Conservation (phyloP, 2,113 vertebrate genomes). For the Lepus timidus region DNA sequence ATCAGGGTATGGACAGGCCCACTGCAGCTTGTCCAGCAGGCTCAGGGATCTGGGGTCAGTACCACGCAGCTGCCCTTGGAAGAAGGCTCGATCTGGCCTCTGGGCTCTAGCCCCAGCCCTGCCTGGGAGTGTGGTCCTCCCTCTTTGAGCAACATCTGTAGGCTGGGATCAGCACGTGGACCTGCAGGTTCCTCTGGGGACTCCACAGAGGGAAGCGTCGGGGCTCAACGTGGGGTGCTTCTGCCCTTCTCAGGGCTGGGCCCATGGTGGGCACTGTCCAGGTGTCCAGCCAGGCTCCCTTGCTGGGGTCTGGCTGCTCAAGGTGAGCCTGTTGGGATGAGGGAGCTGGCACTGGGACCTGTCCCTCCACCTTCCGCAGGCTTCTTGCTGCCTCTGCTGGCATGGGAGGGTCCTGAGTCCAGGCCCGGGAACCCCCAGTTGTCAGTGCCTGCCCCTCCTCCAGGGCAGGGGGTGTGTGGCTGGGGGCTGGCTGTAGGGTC, state of each 20-base stretch:
- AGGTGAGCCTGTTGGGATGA: neutral
- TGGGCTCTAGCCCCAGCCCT: neutral
- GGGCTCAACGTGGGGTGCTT: too few relatives aligned
- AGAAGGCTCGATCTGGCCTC: too few relatives aligned
- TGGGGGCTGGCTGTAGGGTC: too few relatives aligned
- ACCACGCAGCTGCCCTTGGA: too few relatives aligned
- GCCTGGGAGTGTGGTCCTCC: too few relatives aligned
- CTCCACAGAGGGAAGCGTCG: accelerated
- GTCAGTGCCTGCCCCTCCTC: neutral
- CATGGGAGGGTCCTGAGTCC: too few relatives aligned
- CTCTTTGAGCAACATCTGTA: neutral
- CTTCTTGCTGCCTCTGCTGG: neutral
- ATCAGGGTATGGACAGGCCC: neutral
- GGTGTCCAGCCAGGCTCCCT: neutral
- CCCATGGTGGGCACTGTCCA: neutral
- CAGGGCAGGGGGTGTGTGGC: neutral
- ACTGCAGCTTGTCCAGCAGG: neutral
- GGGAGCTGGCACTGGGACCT: neutral
- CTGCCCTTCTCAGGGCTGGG: neutral
- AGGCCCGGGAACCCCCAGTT: neutral
- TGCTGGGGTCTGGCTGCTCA: neutral
- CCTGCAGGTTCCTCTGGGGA: neutral
- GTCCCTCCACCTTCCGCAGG: neutral
- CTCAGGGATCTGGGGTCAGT: neutral
- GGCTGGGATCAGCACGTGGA: accelerated